Base-by-base conservation (phyloP, 1,140 invertebrate genomes). In the Batillaria attramentaria region DNA sequence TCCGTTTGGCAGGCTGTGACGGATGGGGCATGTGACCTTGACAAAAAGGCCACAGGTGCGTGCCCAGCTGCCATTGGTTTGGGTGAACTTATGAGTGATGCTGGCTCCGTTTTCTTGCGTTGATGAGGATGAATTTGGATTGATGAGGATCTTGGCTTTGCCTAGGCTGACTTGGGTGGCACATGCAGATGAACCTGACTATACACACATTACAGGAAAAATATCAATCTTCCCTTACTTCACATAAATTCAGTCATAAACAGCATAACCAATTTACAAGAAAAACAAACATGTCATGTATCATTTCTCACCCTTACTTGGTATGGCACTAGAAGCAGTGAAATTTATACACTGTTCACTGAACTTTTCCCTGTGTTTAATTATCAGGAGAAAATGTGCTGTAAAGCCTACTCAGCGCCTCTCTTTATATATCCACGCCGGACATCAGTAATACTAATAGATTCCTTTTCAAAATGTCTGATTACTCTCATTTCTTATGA, bases 1-100 rank as follows among this genome's bases (percentile, higher is more conserved):
- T 66, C 84, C 85, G 74, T 86, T 85, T 8, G 77, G 77, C 6
- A 84, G 50, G 37, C 54, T 65, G 28, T 77, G 72, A 50, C 72
- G 66, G 3, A 80, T 77, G 0, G 84, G 83, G 76, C 84, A 86
- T 16, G 83, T 94, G 50, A 97, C 96, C 86, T 94, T 93, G 80
- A 98, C 93, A 84, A 97, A 92, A 62, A 98, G 92, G 91, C 96
- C 95, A 87, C 96, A 97, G 0, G 96, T 96, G 89, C 96, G 96
- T 24, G 96, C 95, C 85, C 96, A 93, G 84, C 96, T 95, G 46
- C 96, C 96, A 83, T 95, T 94, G 42, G 93, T 94, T 42, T 95
- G 93, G 84, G 93, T 95, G 91, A 98, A 97, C 50, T 94, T 94
- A 86, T 97, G 95, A 84, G 95, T 94, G 39, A 96, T 94, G 87